Evolutionary conservation across 1,140 invertebrate species (phyloP), one percentile per base, ranked within the genome.

Genomic region (Drosophila auraria): DNA sequence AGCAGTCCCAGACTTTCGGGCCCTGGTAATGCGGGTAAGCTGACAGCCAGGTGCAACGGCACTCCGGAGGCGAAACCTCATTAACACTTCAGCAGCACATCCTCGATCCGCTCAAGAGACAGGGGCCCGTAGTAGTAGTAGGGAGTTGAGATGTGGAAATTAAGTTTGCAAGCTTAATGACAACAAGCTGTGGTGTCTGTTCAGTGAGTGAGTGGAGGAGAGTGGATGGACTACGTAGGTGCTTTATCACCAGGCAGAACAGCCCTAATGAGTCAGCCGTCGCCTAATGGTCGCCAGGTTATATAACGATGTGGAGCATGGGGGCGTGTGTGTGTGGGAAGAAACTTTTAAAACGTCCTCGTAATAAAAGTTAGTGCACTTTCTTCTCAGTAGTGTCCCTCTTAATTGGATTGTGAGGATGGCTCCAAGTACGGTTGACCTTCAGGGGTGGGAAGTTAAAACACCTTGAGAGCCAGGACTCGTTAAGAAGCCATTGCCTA

Each of bases 51-150:
- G 69, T 54, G 53, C 63, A 53, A 64, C 53, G 69, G 70, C 64
- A 80, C 61, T 82, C 74, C 57, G 65, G 76, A 74, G 66, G 61
- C 62, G 33, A 56, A 64, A 78, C 58, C 80, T 82, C 80, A 82
- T 82, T 82, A 82, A 78, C 74, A 82, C 80, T 74, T 82, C 50
- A 77, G 14, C 57, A 51, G 38, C 49, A 56, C 66, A 72, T 70
- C 51, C 72, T 68, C 20, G 36, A 57, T 54, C 36, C 23, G 23
- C 12, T 14, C 44, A 44, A 59, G 45, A 47, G 11, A 38, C 36
- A 57, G 54, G 20, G 8, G 40, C 6, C 6, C 14, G 15, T 42
- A 7, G 47, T 15, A 17, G 33, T 11, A 23, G 54, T 40, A 25
- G 54, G 36, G 38, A 57, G 54, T 57, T 23, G 36, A 51, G 57